A percentile compares a stretch with the other conserved stretches of the same genome.
Evolutionary conservation across 2,113 vertebrate species (phyloP).

Genomic region (Sylvia atricapilla): DNA sequence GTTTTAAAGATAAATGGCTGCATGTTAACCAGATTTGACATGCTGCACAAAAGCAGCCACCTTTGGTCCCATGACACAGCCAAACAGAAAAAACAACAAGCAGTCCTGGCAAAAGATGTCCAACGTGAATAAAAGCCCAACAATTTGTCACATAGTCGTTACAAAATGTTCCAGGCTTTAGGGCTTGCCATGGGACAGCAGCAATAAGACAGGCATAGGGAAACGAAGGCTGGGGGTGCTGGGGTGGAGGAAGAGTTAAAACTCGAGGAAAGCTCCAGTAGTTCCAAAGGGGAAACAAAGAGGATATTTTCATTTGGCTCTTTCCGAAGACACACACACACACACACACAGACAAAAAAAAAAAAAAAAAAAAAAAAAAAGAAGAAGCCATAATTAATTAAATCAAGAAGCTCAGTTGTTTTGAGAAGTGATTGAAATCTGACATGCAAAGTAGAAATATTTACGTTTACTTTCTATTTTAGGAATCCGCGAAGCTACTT

Average conservation of each 20-base stretch:
- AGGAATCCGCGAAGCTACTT: conserved; percentile 16
- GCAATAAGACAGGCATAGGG: conserved; percentile 48
- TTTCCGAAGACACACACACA: neutral
- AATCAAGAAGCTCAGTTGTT: conserved; percentile 63
- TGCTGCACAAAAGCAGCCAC: conserved; percentile 91
- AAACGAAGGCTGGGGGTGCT: neutral
- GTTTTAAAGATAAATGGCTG: conserved; percentile 88
- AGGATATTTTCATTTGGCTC: conserved; percentile 67
- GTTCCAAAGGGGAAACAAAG: conserved; percentile 55
- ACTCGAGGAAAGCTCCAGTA: conserved; percentile 28
- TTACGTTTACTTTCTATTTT: conserved; percentile 57
- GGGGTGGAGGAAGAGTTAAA: conserved; percentile 65
- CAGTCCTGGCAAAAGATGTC: conserved; percentile 79
- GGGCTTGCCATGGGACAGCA: conserved; percentile 72
- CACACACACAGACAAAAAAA: no score
- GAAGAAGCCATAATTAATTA: conserved; percentile 43
- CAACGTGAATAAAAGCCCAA: conserved; percentile 72
- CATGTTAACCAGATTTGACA: conserved; percentile 95
- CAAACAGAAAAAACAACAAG: conserved; percentile 84
- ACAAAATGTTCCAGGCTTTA: conserved; percentile 80
- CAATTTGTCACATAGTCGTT: conserved; percentile 84
- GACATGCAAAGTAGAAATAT: conserved; percentile 38
- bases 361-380: neutral
- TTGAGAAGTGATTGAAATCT: conserved; percentile 47
- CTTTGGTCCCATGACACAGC: conserved; percentile 88